phyloP scores from a whole-genome alignment of 2,113 vertebrate species.

The Epinephelus moara region DNA sequence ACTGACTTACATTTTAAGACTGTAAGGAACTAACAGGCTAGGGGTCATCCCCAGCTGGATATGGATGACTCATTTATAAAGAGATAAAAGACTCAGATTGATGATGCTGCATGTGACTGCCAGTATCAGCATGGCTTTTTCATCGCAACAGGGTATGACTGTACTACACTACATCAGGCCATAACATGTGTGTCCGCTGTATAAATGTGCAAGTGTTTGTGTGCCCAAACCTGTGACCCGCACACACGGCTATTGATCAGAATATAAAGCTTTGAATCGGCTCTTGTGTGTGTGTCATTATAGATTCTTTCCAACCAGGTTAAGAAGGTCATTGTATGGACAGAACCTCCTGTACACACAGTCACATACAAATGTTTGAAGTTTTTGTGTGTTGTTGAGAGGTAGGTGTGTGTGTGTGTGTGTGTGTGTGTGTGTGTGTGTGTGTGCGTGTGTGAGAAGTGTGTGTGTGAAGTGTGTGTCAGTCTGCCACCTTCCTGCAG shows the following conservation, averaged over 20 bases:
- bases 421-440: slow-evolving; percentile 25
- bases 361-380: slow-evolving; percentile 43
- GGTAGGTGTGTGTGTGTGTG: slow-evolving; percentile 5
- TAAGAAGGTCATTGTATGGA: slow-evolving; percentile 60
- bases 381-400: slow-evolving; percentile 20
- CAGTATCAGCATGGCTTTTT: background rate
- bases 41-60: background rate
- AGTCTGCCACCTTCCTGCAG: slow-evolving; percentile 62
- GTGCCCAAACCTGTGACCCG: background rate
- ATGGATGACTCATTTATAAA: background rate
- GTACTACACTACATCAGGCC: background rate
- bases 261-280: slow-evolving; percentile 24
- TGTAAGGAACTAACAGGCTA: background rate
- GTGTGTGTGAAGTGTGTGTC: slow-evolving; percentile 64
- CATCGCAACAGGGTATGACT: background rate
- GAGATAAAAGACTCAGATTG: no score
- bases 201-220: background rate
- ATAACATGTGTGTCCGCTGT: background rate
- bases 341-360: slow-evolving; percentile 12
- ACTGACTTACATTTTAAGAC: background rate
- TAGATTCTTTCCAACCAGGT: slow-evolving; percentile 57
- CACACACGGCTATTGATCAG: slow-evolving; percentile 3
- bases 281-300: background rate
- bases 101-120: background rate
- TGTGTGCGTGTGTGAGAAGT: slow-evolving; percentile 51